A percentile compares a stretch with the other conserved stretches of the same genome.
Evolutionary conservation across 1,140 invertebrate species (phyloP).

Genomic region (Caerostris extrusa): DNA sequence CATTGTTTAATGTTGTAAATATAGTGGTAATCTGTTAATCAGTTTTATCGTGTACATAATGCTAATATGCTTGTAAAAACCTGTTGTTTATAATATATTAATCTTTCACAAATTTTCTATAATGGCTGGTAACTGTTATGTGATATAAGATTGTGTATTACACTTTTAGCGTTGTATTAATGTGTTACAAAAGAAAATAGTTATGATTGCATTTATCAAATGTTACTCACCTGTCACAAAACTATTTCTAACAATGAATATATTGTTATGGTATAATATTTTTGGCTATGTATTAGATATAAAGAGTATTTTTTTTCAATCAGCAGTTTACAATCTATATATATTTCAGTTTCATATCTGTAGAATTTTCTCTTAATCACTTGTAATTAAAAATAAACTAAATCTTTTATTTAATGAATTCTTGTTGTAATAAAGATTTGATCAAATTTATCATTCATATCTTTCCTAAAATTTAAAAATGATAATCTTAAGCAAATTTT

Average conservation of each 20-base stretch:
- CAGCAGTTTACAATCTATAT: background rate
- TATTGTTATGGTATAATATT: background rate
- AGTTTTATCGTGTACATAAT: constrained; percentile 28
- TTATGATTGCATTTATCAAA: constrained; percentile 22
- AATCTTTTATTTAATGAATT: background rate
- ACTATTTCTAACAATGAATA: background rate
- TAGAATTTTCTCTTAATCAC: background rate
- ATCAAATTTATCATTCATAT: too few species aligned
- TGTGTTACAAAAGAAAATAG: constrained; percentile 5
- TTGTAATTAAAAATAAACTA: background rate
- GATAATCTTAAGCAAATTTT: too few species aligned
- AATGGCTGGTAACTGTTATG: constrained; percentile 57
- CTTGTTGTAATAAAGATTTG: background rate
- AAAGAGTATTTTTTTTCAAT: background rate
- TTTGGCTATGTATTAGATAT: background rate
- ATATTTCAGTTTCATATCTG: background rate
- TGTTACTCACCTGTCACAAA: background rate
- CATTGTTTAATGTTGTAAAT: constrained; percentile 41
- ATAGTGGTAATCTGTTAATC: constrained; percentile 31
- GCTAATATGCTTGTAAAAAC: constrained; percentile 6
- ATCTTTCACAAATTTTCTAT: constrained; percentile 46
- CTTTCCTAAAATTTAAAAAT: too few species aligned
- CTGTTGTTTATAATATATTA: constrained; percentile 36
- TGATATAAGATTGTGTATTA: constrained; percentile 26
- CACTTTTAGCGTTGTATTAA: constrained; percentile 25